A percentile compares a stretch with the other conserved stretches of the same genome.
Conservation (phyloP, 2,797 vertebrate species). For the Setipinna tenuifilis region DNA sequence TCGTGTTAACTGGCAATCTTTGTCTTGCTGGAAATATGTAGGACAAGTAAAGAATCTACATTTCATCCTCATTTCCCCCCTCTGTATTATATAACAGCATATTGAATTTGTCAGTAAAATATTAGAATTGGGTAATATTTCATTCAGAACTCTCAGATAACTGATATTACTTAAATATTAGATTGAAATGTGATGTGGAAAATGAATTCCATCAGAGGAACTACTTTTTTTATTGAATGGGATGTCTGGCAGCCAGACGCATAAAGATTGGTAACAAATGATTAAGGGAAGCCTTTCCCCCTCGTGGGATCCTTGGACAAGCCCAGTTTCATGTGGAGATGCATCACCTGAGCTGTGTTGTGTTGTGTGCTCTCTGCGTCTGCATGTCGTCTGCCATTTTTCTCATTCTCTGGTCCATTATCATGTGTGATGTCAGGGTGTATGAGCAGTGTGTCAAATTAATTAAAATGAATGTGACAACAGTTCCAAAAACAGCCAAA, state of each 20-base stretch:
- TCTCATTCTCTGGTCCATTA: too few species aligned
- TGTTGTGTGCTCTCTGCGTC: too few species aligned
- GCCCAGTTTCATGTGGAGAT: neutral
- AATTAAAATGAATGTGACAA: too few species aligned
- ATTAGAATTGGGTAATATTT: neutral
- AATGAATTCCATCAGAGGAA: conserved; percentile 3
- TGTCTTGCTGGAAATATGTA: neutral
- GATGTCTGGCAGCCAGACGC: neutral
- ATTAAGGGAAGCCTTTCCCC: neutral
- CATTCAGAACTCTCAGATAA: neutral
- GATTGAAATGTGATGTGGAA: neutral
- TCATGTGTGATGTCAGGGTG: too few species aligned
- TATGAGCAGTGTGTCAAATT: too few species aligned
- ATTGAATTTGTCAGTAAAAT: neutral
- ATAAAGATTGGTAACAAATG: neutral
- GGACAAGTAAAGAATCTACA: neutral
- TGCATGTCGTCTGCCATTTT: too few species aligned
- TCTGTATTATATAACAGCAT: neutral
- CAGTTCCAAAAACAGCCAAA: too few species aligned
- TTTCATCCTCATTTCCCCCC: neutral
- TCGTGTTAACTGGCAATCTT: neutral
- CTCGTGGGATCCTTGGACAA: neutral
- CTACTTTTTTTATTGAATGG: neutral
- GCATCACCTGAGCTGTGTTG: neutral
- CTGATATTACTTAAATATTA: neutral